Base-by-base conservation (phyloP, 2,113 vertebrate species). In the Riparia riparia region DNA sequence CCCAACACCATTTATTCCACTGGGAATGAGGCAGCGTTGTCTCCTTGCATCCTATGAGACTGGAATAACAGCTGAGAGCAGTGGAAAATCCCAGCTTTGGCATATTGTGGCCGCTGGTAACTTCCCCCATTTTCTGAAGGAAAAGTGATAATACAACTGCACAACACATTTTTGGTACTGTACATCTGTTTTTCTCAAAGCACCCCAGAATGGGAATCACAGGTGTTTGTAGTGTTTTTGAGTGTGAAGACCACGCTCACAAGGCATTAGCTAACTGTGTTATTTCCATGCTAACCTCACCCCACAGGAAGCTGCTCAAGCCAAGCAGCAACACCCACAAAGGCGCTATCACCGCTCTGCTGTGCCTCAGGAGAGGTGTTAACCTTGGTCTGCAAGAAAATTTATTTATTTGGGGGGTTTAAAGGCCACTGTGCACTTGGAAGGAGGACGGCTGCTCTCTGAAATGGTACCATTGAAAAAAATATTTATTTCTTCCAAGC, bases 221-320 rank as follows among this genome's bases (percentile, higher is more conserved):
- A 79, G 80, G 73, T 73, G 70, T 7, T 32, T 26, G 49, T 19
- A 32, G 53, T n/a, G 80, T 28, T 93, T 91, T 51, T 7, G 2
- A 73, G 89, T 0, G 5, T 16, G 51, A 91, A 84, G 64, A 68
- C 78, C 29, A 44, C 8, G 14, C 28, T 82, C 44, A 7, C 20
- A 74, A 74, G 86, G 72, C 47, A 61, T 17, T 29, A 58, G 56
- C 14, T 68, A 26, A 29, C 42, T 9, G 1, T 21, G 32, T 10
- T 18, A 44, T 56, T 84, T 68, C 89, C 73, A 42, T 10, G 26
- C 19, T 49, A 69, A 47, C 58, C 76, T 86, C 76, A 63, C 60
- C 77, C 68, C 66, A 89, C 77, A 94, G 86, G 87, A 94, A 89
- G 72, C 80, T 76, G 58, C 47, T 25, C 31, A 53, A 82, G 77